Evolutionary conservation across 2,888 invertebrate species (phyloP).

Genomic region (Plagiodera versicolora): DNA sequence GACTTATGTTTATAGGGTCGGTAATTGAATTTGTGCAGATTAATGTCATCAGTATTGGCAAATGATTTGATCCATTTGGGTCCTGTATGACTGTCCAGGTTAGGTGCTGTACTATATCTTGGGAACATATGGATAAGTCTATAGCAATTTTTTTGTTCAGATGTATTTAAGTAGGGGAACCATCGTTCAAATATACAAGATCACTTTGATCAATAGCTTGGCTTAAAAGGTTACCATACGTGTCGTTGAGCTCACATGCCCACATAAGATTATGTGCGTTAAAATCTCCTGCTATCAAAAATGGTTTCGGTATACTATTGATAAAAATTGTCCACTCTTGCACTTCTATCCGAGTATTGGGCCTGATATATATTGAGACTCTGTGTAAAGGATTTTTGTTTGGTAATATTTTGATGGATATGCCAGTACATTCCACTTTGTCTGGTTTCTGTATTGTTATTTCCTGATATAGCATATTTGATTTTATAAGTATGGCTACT

Average conservation of each 20-base stretch:
- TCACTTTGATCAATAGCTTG: neutral
- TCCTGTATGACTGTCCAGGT: no score
- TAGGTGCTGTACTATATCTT: no score
- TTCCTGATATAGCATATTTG: no score
- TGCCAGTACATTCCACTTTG: neutral
- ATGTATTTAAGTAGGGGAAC: no score
- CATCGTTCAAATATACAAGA: neutral
- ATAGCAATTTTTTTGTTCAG: neutral
- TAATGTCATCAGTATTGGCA: neutral
- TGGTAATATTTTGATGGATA: neutral
- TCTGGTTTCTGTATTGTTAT: neutral
- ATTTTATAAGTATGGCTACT: no score
- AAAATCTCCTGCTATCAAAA: constrained; percentile 3
- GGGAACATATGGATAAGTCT: no score
- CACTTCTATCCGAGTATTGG: neutral
- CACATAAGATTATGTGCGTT: no score
- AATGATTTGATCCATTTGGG: neutral
- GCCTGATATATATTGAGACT: neutral
- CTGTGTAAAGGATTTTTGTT: neutral
- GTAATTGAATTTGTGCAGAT: neutral
- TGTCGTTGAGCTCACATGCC: neutral
- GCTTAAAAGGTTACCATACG: neutral
- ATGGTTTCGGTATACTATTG: neutral
- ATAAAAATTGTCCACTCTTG: neutral
- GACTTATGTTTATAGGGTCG: neutral